Percentiles rank a stretch among this genome's conserved stretches.
These are phyloP conservation scores for Parambassis ranga DNA, from an alignment of 2,797 vertebrate species.

Conservation along the genomic window DNA sequence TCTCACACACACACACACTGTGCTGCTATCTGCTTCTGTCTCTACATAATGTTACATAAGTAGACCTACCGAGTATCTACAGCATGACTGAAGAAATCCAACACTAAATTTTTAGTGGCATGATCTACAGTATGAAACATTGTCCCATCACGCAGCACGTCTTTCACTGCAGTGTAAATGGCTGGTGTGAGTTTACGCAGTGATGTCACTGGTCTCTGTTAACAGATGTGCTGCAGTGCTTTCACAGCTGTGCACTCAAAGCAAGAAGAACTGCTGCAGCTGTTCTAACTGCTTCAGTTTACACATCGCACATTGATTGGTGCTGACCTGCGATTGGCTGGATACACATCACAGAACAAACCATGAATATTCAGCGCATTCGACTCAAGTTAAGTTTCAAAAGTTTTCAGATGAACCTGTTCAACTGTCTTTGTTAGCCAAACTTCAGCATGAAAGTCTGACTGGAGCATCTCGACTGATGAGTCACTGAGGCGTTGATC, in stretches of 20 bases:
- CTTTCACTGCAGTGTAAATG: constrained; percentile 37
- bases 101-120: too few species aligned
- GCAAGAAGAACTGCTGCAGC: constrained; percentile 64
- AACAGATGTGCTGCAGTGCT: constrained; percentile 65
- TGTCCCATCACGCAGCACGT: constrained; percentile 23
- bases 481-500: constrained; percentile 48
- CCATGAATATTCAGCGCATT: constrained; percentile 7
- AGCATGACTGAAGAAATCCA: too few species aligned
- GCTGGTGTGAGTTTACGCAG: constrained; percentile 44
- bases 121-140: not conserved
- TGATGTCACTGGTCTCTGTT: constrained; percentile 60
- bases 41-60: too few species aligned
- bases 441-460: not conserved
- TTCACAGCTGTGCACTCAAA: constrained; percentile 73
- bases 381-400: not conserved
- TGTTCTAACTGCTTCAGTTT: constrained; percentile 70
- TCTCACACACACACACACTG: too few species aligned
- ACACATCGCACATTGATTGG: constrained; percentile 33
- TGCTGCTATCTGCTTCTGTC: too few species aligned
- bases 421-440: not conserved
- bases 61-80: too few species aligned
- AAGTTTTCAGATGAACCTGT: not conserved
- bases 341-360: constrained; percentile 18
- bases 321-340: constrained; percentile 32
- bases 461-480: constrained; percentile 25